phyloP scores from a whole-genome alignment of 64 coral and sea anemone species.

The Pocillopora damicornis region DNA sequence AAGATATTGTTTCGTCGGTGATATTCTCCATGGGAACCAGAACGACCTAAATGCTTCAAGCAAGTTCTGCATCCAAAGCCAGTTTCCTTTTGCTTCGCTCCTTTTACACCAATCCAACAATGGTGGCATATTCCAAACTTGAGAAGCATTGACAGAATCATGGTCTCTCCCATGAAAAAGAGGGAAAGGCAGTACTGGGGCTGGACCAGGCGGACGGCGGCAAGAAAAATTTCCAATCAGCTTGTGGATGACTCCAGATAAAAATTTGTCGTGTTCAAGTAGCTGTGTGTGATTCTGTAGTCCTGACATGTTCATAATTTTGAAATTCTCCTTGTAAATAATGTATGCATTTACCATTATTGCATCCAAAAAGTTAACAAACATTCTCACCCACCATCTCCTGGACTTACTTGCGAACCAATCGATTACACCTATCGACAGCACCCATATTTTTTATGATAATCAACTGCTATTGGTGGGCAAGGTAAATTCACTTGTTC shows the following conservation, averaged over 20 bases:
- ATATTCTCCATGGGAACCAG: constrained; percentile 20
- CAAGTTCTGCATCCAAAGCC: constrained; percentile 19
- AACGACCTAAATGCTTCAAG: constrained; percentile 19
- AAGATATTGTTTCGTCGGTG: constrained; percentile 25
- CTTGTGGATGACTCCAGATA: constrained; percentile 46
- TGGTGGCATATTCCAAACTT: constrained; percentile 38
- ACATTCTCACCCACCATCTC: constrained; percentile 20
- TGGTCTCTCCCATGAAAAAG: constrained; percentile 23
- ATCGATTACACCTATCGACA: constrained; percentile 31
- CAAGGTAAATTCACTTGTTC: constrained; percentile 11
- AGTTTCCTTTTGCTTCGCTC: constrained; percentile 13
- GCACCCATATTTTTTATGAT: constrained; percentile 36
- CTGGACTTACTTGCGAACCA: constrained; percentile 13
- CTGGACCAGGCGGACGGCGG: constrained; percentile 8
- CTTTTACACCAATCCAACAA: constrained; percentile 30
- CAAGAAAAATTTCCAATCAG: constrained; percentile 43
- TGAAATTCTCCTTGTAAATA: constrained; percentile 37
- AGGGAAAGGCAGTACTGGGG: constrained; percentile 15
- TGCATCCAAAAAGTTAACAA: constrained; percentile 43
- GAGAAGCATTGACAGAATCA: constrained; percentile 38
- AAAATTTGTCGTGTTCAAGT: constrained; percentile 28
- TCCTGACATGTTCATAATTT: constrained; percentile 32
- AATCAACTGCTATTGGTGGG: constrained; percentile 26
- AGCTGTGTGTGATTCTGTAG: constrained; percentile 27
- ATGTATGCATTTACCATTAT: constrained; percentile 55